These are phyloP conservation scores for Mimumesa dahlbomi DNA, from an alignment of 2,888 invertebrate genomes.

Conservation along the genomic window DNA sequence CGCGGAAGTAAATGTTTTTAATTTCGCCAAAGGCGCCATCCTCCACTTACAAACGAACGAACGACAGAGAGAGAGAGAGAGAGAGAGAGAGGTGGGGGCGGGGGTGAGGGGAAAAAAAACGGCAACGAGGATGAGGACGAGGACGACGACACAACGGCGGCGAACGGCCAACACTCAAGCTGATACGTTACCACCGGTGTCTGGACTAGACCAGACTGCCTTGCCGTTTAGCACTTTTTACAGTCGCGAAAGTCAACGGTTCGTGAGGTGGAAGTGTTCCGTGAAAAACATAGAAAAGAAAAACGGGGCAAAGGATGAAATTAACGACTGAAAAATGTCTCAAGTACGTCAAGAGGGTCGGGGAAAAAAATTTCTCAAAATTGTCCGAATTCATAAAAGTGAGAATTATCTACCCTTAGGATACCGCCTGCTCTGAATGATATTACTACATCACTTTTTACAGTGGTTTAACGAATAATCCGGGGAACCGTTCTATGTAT, in stretches of 20 bases:
- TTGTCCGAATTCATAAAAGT: not conserved
- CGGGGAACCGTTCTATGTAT: too few relatives aligned
- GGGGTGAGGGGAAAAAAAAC: conserved; percentile 23
- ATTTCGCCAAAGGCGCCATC: conserved; percentile 59
- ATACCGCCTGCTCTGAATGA: too few relatives aligned
- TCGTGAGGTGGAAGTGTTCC: conserved; percentile 35
- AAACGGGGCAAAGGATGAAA: not conserved
- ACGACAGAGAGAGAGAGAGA: conserved; percentile 6
- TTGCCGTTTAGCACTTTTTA: conserved; percentile 56
- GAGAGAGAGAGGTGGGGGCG: not conserved
- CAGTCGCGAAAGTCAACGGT: conserved; percentile 43
- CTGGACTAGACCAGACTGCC: conserved; percentile 32
- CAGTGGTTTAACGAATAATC: too few relatives aligned
- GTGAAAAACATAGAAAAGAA: not conserved
- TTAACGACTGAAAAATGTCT: not conserved
- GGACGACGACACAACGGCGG: too few relatives aligned
- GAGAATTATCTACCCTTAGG: too few relatives aligned
- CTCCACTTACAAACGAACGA: conserved; percentile 30
- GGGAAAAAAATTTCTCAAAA: conserved; percentile 1
- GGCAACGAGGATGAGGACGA: too few relatives aligned
- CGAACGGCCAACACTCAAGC: conserved; percentile 39
- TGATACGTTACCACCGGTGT: conserved; percentile 28
- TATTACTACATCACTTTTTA: too few relatives aligned
- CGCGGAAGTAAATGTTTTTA: conserved; percentile 70
- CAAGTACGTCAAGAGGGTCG: not conserved